Evolutionary conservation across 2,888 invertebrate genomes (phyloP), one percentile per base, ranked within the genome.

Genomic region (Leptothorax acervorum): DNA sequence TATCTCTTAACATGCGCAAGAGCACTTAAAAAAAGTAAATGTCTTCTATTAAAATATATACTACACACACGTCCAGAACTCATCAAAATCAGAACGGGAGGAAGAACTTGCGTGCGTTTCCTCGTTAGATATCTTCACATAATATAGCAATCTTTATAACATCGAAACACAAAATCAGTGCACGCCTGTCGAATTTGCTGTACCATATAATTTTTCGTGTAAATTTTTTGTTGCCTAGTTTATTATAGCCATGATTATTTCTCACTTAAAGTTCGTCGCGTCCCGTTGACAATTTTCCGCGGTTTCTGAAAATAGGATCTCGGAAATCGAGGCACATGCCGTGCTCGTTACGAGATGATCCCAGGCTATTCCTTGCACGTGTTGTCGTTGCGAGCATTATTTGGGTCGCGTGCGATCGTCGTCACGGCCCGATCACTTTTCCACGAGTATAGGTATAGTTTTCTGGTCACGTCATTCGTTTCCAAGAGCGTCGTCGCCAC

Each of bases 401-500:
- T 85, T 55, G 76, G 83, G 84, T 88, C 88, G 79, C n/a, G 57
- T 35, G 65, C 79, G 63, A 73, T 75, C 79, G 51, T 57, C 42
- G 75, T 45, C 35, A 31, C 53, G 39, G 15, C 57, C 23, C 79
- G 39, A 82, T 51, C 42, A 18, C 66, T 73, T 86, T 79, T 79
- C 63, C 62, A 39, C 68, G 18, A 84, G 66, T 31, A 57, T 23
- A 23, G 23, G 23, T 23, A 23, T 23, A 23, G 82, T 71, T 90
- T 83, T 88, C 83, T 78, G 57, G 70, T 85, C 82, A 84, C 82
- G 78, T 87, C 70, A 85, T 62, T 55, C 71, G 23, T 74, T 84
- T 83, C 83, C 62, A 70, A 42, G 28, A 82, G 62, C 75, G 68
- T 63, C 70, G 35, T 35, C 70, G 74, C 28, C 57, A 62, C 42